Conservation (phyloP, 2,113 vertebrate genomes). For the Amia ocellicauda region DNA sequence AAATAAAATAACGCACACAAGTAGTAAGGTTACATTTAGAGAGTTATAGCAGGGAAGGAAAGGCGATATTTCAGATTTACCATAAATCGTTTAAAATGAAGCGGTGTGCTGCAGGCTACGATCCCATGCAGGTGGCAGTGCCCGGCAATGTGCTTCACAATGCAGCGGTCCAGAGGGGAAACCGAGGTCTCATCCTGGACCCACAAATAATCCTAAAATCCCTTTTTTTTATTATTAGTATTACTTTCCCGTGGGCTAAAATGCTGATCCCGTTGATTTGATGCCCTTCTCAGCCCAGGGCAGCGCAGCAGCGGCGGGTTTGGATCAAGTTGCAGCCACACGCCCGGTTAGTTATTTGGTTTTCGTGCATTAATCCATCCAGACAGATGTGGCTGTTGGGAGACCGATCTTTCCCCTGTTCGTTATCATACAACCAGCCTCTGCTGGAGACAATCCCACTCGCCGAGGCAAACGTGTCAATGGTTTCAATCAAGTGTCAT, state of each 20-base stretch:
- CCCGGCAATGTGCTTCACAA: conserved; percentile 50
- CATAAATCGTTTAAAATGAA: conserved; percentile 62
- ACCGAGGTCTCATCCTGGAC: conserved; percentile 57
- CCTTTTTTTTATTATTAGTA: conserved; percentile 29
- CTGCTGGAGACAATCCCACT: conserved; percentile 36
- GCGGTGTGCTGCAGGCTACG: conserved; percentile 54
- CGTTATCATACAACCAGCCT: conserved; percentile 4
- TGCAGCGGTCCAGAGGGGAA: conserved; percentile 40
- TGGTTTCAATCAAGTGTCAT: conserved; percentile 45
- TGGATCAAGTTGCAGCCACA: conserved; percentile 53
- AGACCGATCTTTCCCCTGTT: not conserved
- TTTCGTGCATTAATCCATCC: conserved; percentile 19
- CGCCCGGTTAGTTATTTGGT: conserved; percentile 33
- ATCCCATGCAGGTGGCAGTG: conserved; percentile 62
- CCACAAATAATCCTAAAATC: conserved; percentile 42
- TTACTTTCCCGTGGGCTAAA: conserved; percentile 10
- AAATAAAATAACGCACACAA: too few relatives aligned
- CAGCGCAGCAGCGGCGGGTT: conserved; percentile 32
- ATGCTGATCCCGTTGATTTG: conserved; percentile 42
- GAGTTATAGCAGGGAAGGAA: too few relatives aligned
- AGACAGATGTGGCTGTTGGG: conserved; percentile 3
- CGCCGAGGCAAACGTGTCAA: conserved; percentile 41
- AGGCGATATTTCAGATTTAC: conserved; percentile 61
- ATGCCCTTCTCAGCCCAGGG: conserved; percentile 33
- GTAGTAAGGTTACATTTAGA: too few relatives aligned